Conservation (phyloP, 2,113 vertebrate species). For the Cromileptes altivelis region DNA sequence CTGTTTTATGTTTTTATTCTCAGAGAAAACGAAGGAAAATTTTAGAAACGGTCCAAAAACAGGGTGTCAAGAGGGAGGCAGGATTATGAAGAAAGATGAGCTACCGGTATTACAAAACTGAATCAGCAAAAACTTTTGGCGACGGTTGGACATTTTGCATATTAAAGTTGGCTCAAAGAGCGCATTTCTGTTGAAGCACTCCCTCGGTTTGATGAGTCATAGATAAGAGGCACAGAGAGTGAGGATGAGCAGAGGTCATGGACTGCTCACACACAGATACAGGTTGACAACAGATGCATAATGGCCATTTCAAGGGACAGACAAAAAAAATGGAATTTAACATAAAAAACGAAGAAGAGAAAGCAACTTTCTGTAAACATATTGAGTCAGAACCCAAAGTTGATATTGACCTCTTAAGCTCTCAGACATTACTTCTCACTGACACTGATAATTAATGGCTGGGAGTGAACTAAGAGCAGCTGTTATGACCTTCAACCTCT, state of each 20-base stretch:
- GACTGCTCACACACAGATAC: conserved; percentile 21
- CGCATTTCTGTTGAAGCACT: conserved; percentile 14
- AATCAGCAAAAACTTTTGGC: conserved; percentile 15
- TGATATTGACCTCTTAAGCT: background rate
- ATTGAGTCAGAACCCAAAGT: background rate
- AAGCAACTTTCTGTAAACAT: background rate
- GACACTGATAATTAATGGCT: conserved; percentile 26
- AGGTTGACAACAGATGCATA: conserved; percentile 17
- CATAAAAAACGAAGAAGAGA: background rate
- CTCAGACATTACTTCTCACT: background rate
- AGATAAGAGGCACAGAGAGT: conserved; percentile 33
- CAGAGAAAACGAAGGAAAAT: conserved; percentile 6
- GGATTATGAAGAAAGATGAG: conserved; percentile 38
- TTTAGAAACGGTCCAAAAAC: background rate
- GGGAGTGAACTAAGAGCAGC: conserved; percentile 12
- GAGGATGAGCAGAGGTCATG: conserved; percentile 30
- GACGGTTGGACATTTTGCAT: conserved; percentile 38
- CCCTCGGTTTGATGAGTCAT: conserved; percentile 32
- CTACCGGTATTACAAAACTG: conserved; percentile 19
- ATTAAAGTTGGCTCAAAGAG: conserved; percentile 32
- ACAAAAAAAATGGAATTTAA: background rate
- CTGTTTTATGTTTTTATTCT: conserved; percentile 25
- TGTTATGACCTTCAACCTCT: conserved; percentile 30
- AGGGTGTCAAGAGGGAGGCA: background rate
- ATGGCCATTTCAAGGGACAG: background rate